Evolutionary conservation across 2,113 vertebrate species (phyloP).

Genomic region (Alaudala cheleensis): DNA sequence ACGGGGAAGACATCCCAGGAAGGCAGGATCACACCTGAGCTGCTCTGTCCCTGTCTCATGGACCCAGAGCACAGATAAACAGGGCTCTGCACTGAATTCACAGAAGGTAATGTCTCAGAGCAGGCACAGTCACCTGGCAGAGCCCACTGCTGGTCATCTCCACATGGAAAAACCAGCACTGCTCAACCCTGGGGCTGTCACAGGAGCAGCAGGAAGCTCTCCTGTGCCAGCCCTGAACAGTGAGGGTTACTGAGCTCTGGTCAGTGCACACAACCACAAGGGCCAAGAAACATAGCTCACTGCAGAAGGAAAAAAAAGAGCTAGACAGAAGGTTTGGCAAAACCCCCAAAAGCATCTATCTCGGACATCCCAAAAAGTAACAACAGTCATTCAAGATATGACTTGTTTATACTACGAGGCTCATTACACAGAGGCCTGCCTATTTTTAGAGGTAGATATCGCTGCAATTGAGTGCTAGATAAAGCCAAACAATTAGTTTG

Average conservation of each 20-base stretch:
- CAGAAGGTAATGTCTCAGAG: background rate
- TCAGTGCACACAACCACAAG: background rate
- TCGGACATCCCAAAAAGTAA: conserved; percentile 24
- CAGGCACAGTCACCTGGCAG: background rate
- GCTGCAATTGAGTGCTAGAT: background rate
- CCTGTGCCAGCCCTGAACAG: background rate
- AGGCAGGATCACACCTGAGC: fast-evolving
- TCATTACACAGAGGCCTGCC: conserved; percentile 13
- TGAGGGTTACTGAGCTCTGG: background rate
- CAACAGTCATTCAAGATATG: conserved; percentile 3
- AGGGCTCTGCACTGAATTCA: fast-evolving
- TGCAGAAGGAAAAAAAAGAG: background rate
- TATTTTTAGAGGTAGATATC: conserved; percentile 43
- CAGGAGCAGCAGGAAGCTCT: background rate
- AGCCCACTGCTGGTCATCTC: background rate
- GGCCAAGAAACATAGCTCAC: background rate
- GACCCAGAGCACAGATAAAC: fast-evolving
- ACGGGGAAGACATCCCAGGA: background rate
- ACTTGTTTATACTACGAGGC: background rate
- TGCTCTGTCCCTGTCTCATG: fast-evolving
- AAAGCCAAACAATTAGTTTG: conserved; percentile 52
- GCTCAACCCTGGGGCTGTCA: background rate
- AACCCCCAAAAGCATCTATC: background rate
- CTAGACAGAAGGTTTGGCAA: background rate
- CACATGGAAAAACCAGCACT: background rate